Conservation (phyloP, 2,888 invertebrate species). For the Athalia circularis region DNA sequence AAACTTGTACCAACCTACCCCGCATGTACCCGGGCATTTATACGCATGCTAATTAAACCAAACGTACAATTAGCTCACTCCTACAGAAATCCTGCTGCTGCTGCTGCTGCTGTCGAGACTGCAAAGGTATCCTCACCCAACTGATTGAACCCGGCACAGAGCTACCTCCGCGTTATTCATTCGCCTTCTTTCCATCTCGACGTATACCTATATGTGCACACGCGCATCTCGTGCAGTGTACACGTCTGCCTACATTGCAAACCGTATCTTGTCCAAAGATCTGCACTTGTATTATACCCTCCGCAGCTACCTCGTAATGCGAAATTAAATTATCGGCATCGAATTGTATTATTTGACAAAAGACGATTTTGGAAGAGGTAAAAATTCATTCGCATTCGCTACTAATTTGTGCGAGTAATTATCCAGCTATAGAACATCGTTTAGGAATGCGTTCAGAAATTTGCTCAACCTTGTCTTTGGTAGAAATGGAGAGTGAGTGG, state of each 20-base stretch:
- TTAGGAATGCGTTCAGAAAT: no score
- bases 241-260: neutral
- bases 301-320: no score
- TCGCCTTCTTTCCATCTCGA: neutral
- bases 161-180: constrained; percentile 16
- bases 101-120: neutral
- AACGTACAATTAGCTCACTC: constrained; percentile 44
- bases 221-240: neutral
- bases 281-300: no score
- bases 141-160: neutral
- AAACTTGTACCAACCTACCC: neutral
- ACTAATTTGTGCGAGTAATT: no score
- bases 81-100: constrained; percentile 28
- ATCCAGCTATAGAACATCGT: no score
- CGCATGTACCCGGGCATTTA: constrained; percentile 15
- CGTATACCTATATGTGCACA: neutral
- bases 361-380: no score
- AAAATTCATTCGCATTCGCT: no score
- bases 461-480: neutral
- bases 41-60: constrained; percentile 40
- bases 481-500: constrained; percentile 24
- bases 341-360: no score
- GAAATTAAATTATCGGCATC: no score
- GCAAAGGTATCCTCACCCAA: neutral
- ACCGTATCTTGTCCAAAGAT: neutral